Base-by-base conservation (phyloP, 2,113 vertebrate genomes). In the Nesogale talazaci region DNA sequence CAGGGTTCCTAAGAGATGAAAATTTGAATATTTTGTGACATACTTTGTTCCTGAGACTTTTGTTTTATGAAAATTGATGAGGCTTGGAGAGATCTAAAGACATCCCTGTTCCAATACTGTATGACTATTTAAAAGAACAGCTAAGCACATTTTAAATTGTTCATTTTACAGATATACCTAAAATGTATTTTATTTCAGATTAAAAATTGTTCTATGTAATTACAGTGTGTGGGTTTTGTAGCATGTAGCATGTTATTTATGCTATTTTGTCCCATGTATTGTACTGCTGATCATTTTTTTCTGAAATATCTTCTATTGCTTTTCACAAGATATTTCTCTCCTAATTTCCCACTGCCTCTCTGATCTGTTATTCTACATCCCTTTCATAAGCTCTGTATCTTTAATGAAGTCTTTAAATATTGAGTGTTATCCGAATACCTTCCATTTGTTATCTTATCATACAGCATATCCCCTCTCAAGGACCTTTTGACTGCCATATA, bases 201-300 rank as follows among this genome's bases (percentile, higher is more conserved):
- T 23, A 3, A n/a, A 40, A 78, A 2, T 6, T 88, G 3, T 3
- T 75, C 25, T 83, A 11, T 9, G 0, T 17, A 36, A 15, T 36
- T 15, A 9, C 46, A 52, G 34, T 19, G 34, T 6, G 42, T 34
- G 14, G 2, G 3, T 23, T 29, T 0, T 4, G 6, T 0, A 31
- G 20, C 17, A 15, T 42, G 23, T 36, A 19, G 31, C 4, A 17
- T 0, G 8, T 16, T 52, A 27, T 3, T 38, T n/a, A 2, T 38
- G 6, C 31, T 29, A 12, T 2, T 31, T 40, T 84, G 3, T 25
- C 65, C 23, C 19, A 11, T 31, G 0, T 5, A 38, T 22, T 46
- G 11, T 17, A 10, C 31, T 16, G 31, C 40, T 12, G 36, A 16
- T n/a, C 8, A 57, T 12, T 25, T 19, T 46, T 3, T 65, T 20